Conservation (phyloP, 2,797 vertebrate genomes). For the Rhynchonycteris naso region DNA sequence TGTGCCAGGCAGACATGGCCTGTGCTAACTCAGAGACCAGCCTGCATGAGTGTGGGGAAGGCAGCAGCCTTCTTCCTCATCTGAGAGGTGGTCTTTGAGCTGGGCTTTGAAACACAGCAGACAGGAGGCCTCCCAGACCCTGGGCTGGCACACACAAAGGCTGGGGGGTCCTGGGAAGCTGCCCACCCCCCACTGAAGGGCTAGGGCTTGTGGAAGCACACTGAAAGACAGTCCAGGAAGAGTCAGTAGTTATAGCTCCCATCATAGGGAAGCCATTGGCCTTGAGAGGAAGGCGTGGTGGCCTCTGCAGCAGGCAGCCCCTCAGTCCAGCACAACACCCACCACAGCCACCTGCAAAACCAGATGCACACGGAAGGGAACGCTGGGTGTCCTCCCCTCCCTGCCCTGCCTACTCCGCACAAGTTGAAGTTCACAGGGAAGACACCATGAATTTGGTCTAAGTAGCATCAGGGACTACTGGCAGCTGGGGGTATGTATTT, state of each 20-base stretch:
- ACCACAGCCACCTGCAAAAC: fast-evolving
- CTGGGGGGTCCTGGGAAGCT: no score
- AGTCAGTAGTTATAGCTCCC: fast-evolving
- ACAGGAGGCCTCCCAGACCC: background rate
- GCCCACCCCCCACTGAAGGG: background rate
- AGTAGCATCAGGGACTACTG: background rate
- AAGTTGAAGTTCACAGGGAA: constrained; percentile 32
- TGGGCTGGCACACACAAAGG: background rate
- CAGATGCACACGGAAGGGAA: fast-evolving
- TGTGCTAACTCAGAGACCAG: fast-evolving
- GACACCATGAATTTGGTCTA: background rate
- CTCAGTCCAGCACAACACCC: no score
- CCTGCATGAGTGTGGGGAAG: background rate
- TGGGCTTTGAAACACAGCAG: background rate
- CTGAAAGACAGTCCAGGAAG: background rate
- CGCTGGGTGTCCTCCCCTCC: background rate
- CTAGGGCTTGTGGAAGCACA: background rate
- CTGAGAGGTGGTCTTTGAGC: background rate
- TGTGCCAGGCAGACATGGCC: background rate
- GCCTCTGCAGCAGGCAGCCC: background rate
- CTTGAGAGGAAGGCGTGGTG: background rate
- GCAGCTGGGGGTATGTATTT: fast-evolving
- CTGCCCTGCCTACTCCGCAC: fast-evolving
- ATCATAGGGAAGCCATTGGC: fast-evolving
- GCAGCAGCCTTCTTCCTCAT: fast-evolving